A percentile compares a stretch with the other conserved stretches of the same genome.
Conservation (phyloP, 2,797 vertebrate genomes). For the Cirrhinus mrigala region DNA sequence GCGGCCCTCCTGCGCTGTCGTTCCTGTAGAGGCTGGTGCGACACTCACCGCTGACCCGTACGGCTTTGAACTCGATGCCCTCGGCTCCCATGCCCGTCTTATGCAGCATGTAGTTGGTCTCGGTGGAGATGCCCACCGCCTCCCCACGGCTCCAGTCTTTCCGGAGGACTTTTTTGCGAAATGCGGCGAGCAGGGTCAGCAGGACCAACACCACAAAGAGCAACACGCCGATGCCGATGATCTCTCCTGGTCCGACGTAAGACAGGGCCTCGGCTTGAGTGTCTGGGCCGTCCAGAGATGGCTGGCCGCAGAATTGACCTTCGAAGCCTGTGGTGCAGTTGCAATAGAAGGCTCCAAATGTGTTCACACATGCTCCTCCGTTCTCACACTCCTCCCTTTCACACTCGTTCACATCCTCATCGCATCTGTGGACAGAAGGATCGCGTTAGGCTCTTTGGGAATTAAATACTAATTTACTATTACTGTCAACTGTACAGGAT, state of each 20-base stretch:
- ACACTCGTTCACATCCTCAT: constrained; percentile 92
- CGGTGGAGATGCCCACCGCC: constrained; percentile 84
- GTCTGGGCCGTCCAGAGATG: constrained; percentile 78
- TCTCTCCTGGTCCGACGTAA: constrained; percentile 92
- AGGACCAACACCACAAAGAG: constrained; percentile 89
- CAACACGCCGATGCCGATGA: constrained; percentile 92
- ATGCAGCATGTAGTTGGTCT: constrained; percentile 80
- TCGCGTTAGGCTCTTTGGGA: background rate
- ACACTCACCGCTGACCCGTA: constrained; percentile 68
- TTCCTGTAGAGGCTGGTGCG: constrained; percentile 66
- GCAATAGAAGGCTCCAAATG: constrained; percentile 91
- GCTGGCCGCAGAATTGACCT: constrained; percentile 85
- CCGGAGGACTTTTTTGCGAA: constrained; percentile 89
- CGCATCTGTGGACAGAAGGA: constrained; percentile 81
- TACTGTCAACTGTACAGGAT: background rate
- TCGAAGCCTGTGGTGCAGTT: constrained; percentile 91
- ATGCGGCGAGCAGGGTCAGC: constrained; percentile 86
- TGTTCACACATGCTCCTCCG: constrained; percentile 87
- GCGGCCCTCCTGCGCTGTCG: constrained; percentile 74
- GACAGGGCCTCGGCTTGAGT: constrained; percentile 88
- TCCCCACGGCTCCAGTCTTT: constrained; percentile 79
- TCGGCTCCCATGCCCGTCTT: constrained; percentile 71
- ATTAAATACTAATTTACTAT: background rate
- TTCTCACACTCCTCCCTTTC: constrained; percentile 85
- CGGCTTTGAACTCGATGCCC: constrained; percentile 77